Conservation (phyloP, 2,888 invertebrate genomes). For the Periphyllus acericola region DNA sequence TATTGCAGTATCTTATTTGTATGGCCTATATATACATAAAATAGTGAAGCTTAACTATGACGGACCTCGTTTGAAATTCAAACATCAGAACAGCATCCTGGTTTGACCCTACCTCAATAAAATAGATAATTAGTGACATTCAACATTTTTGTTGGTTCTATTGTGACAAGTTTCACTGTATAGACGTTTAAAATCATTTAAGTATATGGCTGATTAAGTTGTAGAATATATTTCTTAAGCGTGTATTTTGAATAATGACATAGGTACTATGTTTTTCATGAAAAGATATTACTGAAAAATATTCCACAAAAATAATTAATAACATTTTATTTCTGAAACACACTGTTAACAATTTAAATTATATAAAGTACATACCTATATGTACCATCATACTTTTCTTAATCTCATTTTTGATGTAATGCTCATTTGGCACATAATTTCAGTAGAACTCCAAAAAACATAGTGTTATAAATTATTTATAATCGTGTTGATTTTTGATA, state of each 20-base stretch:
- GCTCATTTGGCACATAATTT: slow-evolving; percentile 54
- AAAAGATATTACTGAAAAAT: not conserved
- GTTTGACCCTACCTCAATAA: not conserved
- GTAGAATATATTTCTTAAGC: not conserved
- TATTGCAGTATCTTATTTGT: not conserved
- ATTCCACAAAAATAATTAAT: not conserved
- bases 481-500: slow-evolving; percentile 25
- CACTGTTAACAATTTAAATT: not conserved
- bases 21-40: not conserved
- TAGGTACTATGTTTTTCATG: not conserved
- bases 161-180: not conserved
- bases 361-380: not conserved
- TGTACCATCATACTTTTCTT: not conserved
- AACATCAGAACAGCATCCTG: not conserved
- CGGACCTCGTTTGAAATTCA: not conserved
- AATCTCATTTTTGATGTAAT: slow-evolving; percentile 23
- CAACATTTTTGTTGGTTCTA: not conserved
- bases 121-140: not conserved
- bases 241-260: not conserved
- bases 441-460: slow-evolving; percentile 47
- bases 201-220: not conserved
- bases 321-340: slow-evolving; percentile 4
- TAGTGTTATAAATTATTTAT: slow-evolving; percentile 44
- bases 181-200: not conserved
- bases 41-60: not conserved